These are phyloP conservation scores for Trochalopteron elliotii DNA, from an alignment of 2,113 vertebrate genomes.

Conservation along the genomic window DNA sequence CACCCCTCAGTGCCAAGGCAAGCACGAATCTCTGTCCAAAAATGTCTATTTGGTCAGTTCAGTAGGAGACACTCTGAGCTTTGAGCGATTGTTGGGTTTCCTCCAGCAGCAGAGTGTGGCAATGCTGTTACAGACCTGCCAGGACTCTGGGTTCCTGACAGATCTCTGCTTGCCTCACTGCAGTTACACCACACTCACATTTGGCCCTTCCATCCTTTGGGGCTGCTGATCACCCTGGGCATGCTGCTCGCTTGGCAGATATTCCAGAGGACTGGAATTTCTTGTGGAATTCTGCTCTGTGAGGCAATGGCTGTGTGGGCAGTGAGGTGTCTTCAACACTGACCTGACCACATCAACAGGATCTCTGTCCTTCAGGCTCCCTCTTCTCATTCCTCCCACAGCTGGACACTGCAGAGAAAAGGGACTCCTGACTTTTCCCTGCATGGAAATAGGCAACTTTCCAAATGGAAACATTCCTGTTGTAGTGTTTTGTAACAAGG, in stretches of 20 bases:
- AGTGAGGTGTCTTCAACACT: neutral
- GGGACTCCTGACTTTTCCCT: neutral
- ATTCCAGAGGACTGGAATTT: conserved; percentile 27
- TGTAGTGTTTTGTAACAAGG: neutral
- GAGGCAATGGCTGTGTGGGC: conserved; percentile 30
- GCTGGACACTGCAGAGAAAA: neutral
- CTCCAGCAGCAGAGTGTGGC: neutral
- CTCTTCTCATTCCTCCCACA: neutral
- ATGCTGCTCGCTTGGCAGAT: neutral
- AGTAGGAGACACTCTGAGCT: neutral
- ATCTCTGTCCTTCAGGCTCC: neutral
- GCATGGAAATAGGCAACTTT: neutral
- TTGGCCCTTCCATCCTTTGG: neutral
- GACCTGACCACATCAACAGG: neutral
- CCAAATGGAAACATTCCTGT: neutral
- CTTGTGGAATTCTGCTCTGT: neutral
- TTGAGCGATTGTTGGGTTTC: neutral
- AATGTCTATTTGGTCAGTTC: rapidly evolving
- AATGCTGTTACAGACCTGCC: neutral
- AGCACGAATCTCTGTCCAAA: neutral
- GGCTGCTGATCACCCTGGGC: neutral
- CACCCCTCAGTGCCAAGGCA: neutral
- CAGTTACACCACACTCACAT: neutral
- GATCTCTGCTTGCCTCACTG: neutral
- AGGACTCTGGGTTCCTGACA: neutral